Base-by-base conservation (phyloP, 1,140 invertebrate genomes). In the Vanessa atalanta region DNA sequence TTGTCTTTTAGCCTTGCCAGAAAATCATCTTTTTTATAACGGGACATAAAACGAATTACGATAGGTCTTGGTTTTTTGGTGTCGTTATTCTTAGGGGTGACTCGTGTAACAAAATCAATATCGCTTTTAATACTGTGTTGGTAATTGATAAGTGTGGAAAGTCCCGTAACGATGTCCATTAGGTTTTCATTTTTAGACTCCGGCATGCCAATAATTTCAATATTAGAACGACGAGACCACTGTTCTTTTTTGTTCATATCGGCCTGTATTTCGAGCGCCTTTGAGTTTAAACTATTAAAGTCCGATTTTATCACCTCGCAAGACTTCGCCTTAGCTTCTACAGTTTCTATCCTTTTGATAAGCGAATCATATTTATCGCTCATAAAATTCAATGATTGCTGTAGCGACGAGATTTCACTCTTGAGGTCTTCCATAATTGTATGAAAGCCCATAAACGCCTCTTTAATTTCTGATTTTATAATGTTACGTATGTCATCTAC, bases 211-310 rank as follows among this genome's bases (percentile, higher is more conserved):
- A 65, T 65, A 20, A 65, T 23, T 65, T 65, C 64, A 48, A 65
- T 48, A 65, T 48, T 65, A 13, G 47, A 65, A 20, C 64, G 64
- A 48, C 47, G 64, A 20, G 64, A 13, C 64, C 64, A 65, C n/a
- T 65, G 64, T 23, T 65, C 64, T 65, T 65, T 65, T 20, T 65
- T 65, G 47, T 65, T 65, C 26, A 64, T 43, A 64, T 64, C 61
- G 26, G 43, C 16, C 61, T 64, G 61, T 26, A 64, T 51, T 51
- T 51, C 50, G 50, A 51, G 50, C 50, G 15, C 50, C 50, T 51
- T 51, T 15, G 50, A 4, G 50, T 66, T 47, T 50, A 66, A 48
- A 50, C n/a, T 66, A 66, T 66, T 66, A 48, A 23, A 51, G 47
- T 66, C 65, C 47, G 65, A 47, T 23, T 50, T 66, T 48, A 66